Base-by-base conservation (phyloP, 2,888 invertebrate species). In the Drosophila affinis region DNA sequence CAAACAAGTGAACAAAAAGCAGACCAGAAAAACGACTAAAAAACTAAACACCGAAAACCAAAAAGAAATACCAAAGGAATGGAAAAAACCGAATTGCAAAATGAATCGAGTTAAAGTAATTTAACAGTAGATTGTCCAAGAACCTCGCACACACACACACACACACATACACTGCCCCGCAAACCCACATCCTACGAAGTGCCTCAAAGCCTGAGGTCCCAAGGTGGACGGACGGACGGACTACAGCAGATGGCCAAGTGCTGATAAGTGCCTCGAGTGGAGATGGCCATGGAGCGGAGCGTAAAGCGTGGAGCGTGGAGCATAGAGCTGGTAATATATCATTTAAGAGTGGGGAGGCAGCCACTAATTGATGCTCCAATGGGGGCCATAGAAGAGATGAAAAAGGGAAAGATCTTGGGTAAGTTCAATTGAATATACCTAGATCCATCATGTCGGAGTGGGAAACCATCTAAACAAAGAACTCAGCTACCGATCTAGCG, bases 41-140 rank as follows among this genome's bases (percentile, higher is more conserved):
- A 70, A 63, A 56, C 24, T 48, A 62, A 44, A 57, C 27, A 29
- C 17, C 53, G n/a, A 47, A 62, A 51, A 62, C 17, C 51, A 39
- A 54, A 59, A 51, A 62, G 79, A 65, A 68, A 72, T 39, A 39
- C 39, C 39, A 39, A 39, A n/a, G 39, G 7, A 39, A 39, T 14
- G n/a, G 1, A 39, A 39, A 39, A n/a, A 39, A 39, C 39, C 59
- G 81, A 81, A 84, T 86, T 84, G 84, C 76, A 79, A 73, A 81
- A 87, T 79, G 87, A 84, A 79, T 87, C 74, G 64, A 81, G 78
- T 87, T 81, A 68, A 81, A 84, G 84, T 78, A 82, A 82, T 81
- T 81, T 82, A 78, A 72, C 74, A 76, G 65, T 79, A 72, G 76
- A 81, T 77, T 78, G 81, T 47, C 62, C 14, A 61, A 10, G 21